Base-by-base conservation (phyloP, 1,140 invertebrate species). In the Hylaeus volcanicus region DNA sequence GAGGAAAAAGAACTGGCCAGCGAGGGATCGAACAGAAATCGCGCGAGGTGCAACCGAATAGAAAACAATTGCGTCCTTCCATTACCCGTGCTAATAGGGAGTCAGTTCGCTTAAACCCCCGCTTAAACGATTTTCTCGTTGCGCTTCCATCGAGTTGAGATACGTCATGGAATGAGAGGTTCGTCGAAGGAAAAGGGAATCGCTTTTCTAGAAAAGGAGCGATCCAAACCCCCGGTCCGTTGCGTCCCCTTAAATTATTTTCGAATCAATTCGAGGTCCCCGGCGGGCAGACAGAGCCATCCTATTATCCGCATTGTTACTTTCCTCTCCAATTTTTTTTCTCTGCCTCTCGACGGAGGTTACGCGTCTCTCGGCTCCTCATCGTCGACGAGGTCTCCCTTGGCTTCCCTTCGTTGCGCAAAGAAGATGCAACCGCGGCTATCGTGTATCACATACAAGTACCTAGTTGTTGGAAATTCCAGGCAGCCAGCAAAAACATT, bases 241-340 rank as follows among this genome's bases (percentile, higher is more conserved):
- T 41, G 8, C 69, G 41, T 41, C 15, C n/a, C 60, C 68, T 76
- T 75, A 79, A 82, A 79, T 86, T 86, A 86, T 86, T 86, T 86
- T 86, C 74, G 69, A 78, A 86, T 86, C 75, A 74, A 74, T 86
- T 74, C 66, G 39, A 66, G 65, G 43, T 76, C 56, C 39, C 71
- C 71, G 15, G 8, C 51, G 69, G 60, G 26, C 71, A 75, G 64
- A 58, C 64, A 71, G 53, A 86, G 60, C 63, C 53, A 69, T 80
- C 64, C 82, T 76, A 83, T 86, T 86, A 86, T 86, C 64, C 60
- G 68, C 73, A 56, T 77, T 86, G 82, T 77, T 86, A 80, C 43
- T 86, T 74, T 51, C 12, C 60, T 60, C 53, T 37, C 12, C 8
- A 15, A 5, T 6, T 71, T 78, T 14, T 81, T 45, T 83, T 56